Base-by-base conservation (phyloP, 2,888 invertebrate genomes). In the Aporophyla lueneburgensis region DNA sequence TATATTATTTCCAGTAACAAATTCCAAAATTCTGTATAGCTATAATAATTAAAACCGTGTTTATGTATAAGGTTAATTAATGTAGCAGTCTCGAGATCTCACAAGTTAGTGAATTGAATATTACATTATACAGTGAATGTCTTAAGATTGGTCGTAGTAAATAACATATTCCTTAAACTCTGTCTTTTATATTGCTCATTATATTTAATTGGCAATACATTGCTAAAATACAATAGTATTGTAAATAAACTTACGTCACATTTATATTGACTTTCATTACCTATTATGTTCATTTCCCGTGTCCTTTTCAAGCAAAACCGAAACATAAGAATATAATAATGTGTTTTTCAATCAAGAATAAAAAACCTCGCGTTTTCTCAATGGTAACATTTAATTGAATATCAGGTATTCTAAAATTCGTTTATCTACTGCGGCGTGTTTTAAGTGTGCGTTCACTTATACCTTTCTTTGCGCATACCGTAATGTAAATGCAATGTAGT, bases 161-260 rank as follows among this genome's bases (percentile, higher is more conserved):
- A n/a, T 70, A 68, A 72, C 71, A 59, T 76, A 58, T 78, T 74
- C 63, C 69, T 72, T 68, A 27, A 80, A 76, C 65, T 83, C 69
- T 61, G 71, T 71, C 67, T 69, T 70, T 58, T 62, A 59, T 73
- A 73, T 85, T 83, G 85, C 78, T 85, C 79, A 77, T 58, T 74
- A 33, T 78, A 43, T 78, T 69, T 74, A 7, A 67, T 79, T 70
- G 76, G 46, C 67, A 73, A 69, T 53, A 46, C 68, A 75, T 83
- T 78, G 40, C 72, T 76, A 71, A 74, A 86, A 81, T 71, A 74
- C 69, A 81, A 84, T 71, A 78, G 62, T 80, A 56, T 68, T 84
- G 82, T 86, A 87, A 88, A 86, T 87, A 88, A 87, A 87, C 74
- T 76, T 79, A 67, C 51, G 71, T 82, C 76, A 86, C 82, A 79